Evolutionary conservation across 1,140 invertebrate species (phyloP), one percentile per base, ranked within the genome.

Genomic region (Antheraea mylitta): DNA sequence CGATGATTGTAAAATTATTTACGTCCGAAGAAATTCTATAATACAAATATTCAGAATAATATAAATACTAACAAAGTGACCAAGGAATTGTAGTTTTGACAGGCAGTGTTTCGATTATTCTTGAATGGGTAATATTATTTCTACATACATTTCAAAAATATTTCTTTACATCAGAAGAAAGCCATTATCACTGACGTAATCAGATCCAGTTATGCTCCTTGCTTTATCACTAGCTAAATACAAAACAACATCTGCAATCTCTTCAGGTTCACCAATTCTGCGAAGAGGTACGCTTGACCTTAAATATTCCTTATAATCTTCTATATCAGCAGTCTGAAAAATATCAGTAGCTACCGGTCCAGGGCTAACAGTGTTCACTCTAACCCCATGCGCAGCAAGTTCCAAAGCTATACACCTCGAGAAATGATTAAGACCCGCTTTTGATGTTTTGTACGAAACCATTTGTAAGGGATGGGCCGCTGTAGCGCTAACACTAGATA

Each of bases 351-450:
- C 77, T 30, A 94, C 87, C 3, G 95, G 94, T 59, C 94, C 95
- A 58, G 96, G 95, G 81, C 95, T 95, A 0, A 96, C 95, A 62
- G 93, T 86, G 85, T 97, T 97, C 0, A 96, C 95, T 71, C 96
- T 87, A 13, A 96, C 93, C 73, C 94, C 91, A 84, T 95, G 94
- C 2, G 89, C 58, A 18, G 94, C 95, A 19, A 96, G 83, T 82
- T 96, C 95, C 76, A 96, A 90, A 19, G 94, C 94, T 30, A 89
- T 69, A 61, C 94, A 95, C 72, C 94, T 85, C 4, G 96, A 97
- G 53, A 97, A 92, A 76, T 96, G 96, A 86, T 97, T 95, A 8
- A 97, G 66, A 10, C 95, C 95, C 66, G 95, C 87, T 91, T 97
- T 97, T 30, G 95, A 96, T 89, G 96, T 94, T 73, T 93, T 94